Base-by-base conservation (phyloP, 2,888 invertebrate genomes). In the Panzeria rudis region DNA sequence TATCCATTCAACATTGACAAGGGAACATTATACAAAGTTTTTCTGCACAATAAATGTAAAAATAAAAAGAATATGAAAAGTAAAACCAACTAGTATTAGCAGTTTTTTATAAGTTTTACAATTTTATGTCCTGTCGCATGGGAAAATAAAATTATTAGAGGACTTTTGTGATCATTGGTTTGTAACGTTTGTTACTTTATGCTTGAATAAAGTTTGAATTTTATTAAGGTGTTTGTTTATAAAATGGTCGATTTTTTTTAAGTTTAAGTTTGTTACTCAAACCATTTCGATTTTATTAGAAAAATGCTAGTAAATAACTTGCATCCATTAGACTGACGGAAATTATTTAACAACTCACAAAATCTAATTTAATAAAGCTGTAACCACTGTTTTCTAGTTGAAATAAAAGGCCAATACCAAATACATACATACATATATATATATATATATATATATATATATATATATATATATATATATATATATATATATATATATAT, bases 101-200 rank as follows among this genome's bases (percentile, higher is more conserved):
- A 54, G 69, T 69, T 61, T 35, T 50, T 50, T 73, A 61, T 50
- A 47, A 54, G 44, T 44, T 72, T 61, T 32, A 50, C 29, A 73
- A 32, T 73, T 61, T 47, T 50, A 61, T 73, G 6, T 32, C 35
- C 47, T 11, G 35, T 44, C n/a, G 32, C 32, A 38, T 61, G 32
- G 13, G 9, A 23, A 73, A 61, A 25, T 29, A 35, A 32, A 68
- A 52, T 15, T 52, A 44, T 35, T 52, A 29, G 35, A 68, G 52
- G 52, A 52, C 52, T 15, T 52, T 68, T 35, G n/a, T 23, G 15
- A 23, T 3, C 38, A 69, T 25, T 38, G n/a, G 9, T 0, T 25
- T 41, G 54, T 25, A 25, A 17, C n/a, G 9, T 25, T 20, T 41
- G 9, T 62, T 23, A 62, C 6, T 62, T 20, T 0, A 23, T 6